Conservation (phyloP, 2,888 invertebrate species). For the Odontothrips loti region DNA sequence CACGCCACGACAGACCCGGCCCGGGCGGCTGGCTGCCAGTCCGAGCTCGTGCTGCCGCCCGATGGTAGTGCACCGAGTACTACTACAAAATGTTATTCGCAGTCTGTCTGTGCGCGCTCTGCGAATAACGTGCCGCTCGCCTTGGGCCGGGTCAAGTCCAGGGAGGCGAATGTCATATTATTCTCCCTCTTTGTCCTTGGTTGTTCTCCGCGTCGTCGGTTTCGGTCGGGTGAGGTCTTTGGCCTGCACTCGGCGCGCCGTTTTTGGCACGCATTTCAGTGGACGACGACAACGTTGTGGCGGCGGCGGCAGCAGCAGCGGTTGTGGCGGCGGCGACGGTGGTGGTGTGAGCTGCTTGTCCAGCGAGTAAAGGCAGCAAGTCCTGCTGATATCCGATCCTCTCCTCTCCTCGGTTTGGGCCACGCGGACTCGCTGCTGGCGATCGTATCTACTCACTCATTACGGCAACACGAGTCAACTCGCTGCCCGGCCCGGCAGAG, state of each 20-base stretch:
- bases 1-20: neutral
- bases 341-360: constrained; percentile 6
- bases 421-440: neutral
- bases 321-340: too few species aligned
- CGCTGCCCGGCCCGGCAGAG: neutral
- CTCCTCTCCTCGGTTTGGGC: neutral
- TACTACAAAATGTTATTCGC: too few species aligned
- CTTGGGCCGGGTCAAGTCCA: too few species aligned
- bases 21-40: too few species aligned
- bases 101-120: too few species aligned
- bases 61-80: too few species aligned
- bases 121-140: too few species aligned
- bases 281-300: neutral
- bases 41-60: too few species aligned
- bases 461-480: constrained; percentile 6
- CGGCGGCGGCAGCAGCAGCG: too few species aligned
- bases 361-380: neutral
- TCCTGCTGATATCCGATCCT: constrained; percentile 3
- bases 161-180: too few species aligned
- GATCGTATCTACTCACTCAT: constrained; percentile 25
- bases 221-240: neutral
- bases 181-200: too few species aligned
- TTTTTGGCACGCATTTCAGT: neutral
- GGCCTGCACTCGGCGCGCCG: neutral
- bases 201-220: too few species aligned